Percentiles rank a stretch among this genome's conserved stretches.
phyloP scores from a whole-genome alignment of 2,888 invertebrate species.

The Eilema sororculum region DNA sequence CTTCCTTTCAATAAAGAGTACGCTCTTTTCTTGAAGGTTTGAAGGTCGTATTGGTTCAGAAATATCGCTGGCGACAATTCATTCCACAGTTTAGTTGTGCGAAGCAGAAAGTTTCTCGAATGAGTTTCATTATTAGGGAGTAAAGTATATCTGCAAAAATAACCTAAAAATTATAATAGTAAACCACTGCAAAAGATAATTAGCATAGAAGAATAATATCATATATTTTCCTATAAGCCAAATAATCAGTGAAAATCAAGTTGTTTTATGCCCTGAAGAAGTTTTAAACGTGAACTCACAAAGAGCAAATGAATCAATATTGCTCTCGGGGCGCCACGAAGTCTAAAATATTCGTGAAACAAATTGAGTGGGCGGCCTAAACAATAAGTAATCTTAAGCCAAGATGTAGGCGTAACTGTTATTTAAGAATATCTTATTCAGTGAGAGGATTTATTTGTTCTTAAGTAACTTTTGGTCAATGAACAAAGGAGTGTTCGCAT shows the following conservation, averaged over 20 bases:
- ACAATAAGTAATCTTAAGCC: not conserved
- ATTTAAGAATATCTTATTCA: conserved; percentile 4
- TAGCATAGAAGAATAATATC: no score
- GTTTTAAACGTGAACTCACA: not conserved
- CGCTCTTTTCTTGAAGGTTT: no score
- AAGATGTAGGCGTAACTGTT: conserved; percentile 1
- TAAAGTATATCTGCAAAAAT: no score
- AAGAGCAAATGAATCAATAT: conserved; percentile 17
- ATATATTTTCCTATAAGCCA: no score
- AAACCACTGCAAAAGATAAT: no score
- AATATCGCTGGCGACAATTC: no score
- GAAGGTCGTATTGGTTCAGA: no score
- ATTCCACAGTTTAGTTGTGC: no score
- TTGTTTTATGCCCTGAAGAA: not conserved
- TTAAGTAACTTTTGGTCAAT: not conserved
- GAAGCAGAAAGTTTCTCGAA: no score
- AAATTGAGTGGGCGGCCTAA: conserved; percentile 5
- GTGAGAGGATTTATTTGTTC: not conserved
- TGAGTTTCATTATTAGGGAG: no score
- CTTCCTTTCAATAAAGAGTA: no score
- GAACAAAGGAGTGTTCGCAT: not conserved
- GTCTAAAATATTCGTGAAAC: conserved; percentile 6
- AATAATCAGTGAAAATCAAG: not conserved
- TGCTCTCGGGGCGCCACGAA: conserved; percentile 2
- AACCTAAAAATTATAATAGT: no score